Evolutionary conservation across 2,888 invertebrate species (phyloP), one percentile per base, ranked within the genome.

Genomic region (Drosophila kuntzei): DNA sequence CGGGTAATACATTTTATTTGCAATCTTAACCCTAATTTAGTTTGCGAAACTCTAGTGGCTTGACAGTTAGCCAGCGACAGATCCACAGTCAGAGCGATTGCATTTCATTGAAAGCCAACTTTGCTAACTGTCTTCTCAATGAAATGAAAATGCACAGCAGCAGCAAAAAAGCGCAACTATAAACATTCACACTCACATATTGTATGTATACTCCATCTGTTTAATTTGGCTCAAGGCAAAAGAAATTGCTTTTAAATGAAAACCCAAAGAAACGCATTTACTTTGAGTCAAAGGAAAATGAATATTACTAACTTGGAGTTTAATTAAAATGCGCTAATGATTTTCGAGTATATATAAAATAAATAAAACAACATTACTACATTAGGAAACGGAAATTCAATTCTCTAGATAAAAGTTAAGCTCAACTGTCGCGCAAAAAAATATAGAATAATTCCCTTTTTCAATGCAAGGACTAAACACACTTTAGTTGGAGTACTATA

Each of bases 21-120:
- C 87, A 83, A 83, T 83, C 83, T 83, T 83, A 88, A 88, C 89
- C 83, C 89, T 83, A 88, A 83, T 83, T 83, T 83, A 83, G 84
- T 83, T 72, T 78, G 84, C 74, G 62, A 71, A 69, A 71, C 76
- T 88, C 71, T 50, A 82, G 75, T 74, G 64, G 68, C 75, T 62
- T 65, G 70, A 80, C 81, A 77, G 65, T 72, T 67, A 55, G 67
- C 58, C 67, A 66, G 51, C 37, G 71, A 44, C 59, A 63, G 54
- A 61, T 27, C 16, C n/a, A 41, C 16, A 39, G 53, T 36, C 36
- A 57, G 60, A 55, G 63, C 64, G n/a, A 50, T 18, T 27, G 8
- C 14, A 36, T 12, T 44, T 11, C 25, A 32, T 44, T 20, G 37
- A 43, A 51, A 58, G 51, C 20, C 61, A 51, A 41, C 61, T 55